phyloP scores from a whole-genome alignment of 2,888 invertebrate species.

The Hyles lineata region DNA sequence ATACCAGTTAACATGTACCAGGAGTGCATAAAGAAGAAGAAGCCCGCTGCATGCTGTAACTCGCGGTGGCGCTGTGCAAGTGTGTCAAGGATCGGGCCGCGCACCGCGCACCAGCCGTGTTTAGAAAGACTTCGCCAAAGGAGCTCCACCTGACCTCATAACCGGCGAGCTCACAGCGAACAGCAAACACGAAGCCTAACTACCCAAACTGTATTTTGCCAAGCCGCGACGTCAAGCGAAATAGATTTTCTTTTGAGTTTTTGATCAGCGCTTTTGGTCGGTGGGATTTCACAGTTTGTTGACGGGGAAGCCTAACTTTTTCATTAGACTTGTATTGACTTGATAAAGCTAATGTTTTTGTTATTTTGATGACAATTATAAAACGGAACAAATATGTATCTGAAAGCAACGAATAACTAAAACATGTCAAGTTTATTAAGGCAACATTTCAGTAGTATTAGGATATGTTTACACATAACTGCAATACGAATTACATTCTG shows the following conservation, averaged over 20 bases:
- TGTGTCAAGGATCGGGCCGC: slow-evolving; percentile 67
- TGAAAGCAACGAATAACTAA: too few relatives aligned
- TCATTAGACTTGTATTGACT: too few relatives aligned
- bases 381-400: too few relatives aligned
- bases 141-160: slow-evolving; percentile 54
- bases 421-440: too few relatives aligned
- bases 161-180: slow-evolving; percentile 31
- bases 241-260: background rate
- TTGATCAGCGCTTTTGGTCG: background rate
- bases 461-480: too few relatives aligned
- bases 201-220: background rate
- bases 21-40: slow-evolving; percentile 1
- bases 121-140: slow-evolving; percentile 53
- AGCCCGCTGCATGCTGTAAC: slow-evolving; percentile 25
- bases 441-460: too few relatives aligned
- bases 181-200: background rate
- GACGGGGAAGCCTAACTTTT: background rate
- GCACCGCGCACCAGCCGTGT: slow-evolving; percentile 46
- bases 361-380: too few relatives aligned
- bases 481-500: too few relatives aligned
- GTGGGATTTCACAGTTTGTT: background rate
- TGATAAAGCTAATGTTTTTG: too few relatives aligned
- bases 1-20: background rate
- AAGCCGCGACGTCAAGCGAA: background rate
- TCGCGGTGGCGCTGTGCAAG: slow-evolving; percentile 45